Evolutionary conservation across 2,113 vertebrate species (phyloP).

Genomic region (Dissostichus mawsoni): DNA sequence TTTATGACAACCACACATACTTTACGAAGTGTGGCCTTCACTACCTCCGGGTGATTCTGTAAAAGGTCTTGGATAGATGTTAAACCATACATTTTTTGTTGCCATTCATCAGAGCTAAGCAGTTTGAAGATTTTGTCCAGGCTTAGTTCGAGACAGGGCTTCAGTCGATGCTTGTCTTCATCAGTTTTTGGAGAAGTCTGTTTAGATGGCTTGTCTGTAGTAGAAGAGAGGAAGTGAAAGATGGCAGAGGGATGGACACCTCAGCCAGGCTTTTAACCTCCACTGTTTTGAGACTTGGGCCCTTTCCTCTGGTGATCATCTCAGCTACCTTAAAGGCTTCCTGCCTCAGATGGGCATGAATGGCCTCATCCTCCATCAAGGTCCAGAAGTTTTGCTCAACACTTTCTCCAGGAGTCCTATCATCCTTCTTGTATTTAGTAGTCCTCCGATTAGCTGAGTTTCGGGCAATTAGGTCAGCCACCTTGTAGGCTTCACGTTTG

Average conservation of each 20-base stretch:
- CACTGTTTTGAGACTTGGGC: not conserved
- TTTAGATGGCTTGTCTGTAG: not conserved
- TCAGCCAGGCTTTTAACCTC: not conserved
- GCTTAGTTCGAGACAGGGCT: not conserved
- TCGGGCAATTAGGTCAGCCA: not conserved
- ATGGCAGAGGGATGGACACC: not conserved
- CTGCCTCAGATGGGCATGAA: not conserved
- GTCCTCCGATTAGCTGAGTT: not conserved
- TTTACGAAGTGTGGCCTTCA: not conserved
- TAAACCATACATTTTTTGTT: not conserved
- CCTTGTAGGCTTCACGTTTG: not conserved
- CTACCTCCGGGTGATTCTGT: not conserved
- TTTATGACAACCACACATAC: not conserved
- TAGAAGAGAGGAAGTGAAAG: conserved; percentile 1
- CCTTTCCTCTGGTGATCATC: not conserved
- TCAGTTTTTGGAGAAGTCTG: not conserved
- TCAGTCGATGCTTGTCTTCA: not conserved
- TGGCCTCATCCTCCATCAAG: conserved; percentile 10
- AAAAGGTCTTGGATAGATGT: conserved; percentile 2
- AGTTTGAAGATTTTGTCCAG: not conserved
- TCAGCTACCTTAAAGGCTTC: not conserved
- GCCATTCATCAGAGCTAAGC: conserved; percentile 2
- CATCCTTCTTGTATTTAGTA: not conserved
- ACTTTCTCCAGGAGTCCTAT: not conserved
- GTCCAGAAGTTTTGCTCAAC: not conserved